Conservation (phyloP, 2,888 invertebrate species). For the Leucozona laternaria region DNA sequence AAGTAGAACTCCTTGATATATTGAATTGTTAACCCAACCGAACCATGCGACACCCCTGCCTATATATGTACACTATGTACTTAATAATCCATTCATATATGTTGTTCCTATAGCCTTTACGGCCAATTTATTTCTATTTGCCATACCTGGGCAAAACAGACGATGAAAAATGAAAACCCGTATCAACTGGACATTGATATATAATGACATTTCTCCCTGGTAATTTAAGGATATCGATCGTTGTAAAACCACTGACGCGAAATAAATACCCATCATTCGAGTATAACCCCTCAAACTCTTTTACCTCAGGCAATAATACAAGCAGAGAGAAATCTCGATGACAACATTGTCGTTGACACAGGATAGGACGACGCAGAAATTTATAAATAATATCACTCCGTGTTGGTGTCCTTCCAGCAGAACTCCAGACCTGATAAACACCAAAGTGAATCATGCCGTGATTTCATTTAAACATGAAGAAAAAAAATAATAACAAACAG, state of each 20-base stretch:
- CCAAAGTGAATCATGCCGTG: constrained; percentile 14
- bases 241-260: constrained; percentile 40
- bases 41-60: no score
- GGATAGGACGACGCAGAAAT: not conserved
- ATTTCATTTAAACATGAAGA: not conserved
- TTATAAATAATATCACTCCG: constrained; percentile 17
- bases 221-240: constrained; percentile 61
- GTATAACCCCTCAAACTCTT: not conserved
- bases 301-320: not conserved
- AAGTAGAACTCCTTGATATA: no score
- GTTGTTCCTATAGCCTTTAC: not conserved
- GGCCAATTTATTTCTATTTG: not conserved
- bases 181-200: constrained; percentile 65
- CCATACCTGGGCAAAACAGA: constrained; percentile 33
- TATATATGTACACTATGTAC: no score
- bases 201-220: constrained; percentile 40
- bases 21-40: no score
- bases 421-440: not conserved
- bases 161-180: constrained; percentile 60
- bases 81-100: not conserved
- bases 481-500: not conserved
- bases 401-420: not conserved
- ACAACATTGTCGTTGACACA: constrained; percentile 12
- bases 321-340: not conserved
- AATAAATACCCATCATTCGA: constrained; percentile 51